Evolutionary conservation across 2,888 invertebrate species (phyloP), one percentile per base, ranked within the genome.

Genomic region (Eudasyphora cyanicolor): DNA sequence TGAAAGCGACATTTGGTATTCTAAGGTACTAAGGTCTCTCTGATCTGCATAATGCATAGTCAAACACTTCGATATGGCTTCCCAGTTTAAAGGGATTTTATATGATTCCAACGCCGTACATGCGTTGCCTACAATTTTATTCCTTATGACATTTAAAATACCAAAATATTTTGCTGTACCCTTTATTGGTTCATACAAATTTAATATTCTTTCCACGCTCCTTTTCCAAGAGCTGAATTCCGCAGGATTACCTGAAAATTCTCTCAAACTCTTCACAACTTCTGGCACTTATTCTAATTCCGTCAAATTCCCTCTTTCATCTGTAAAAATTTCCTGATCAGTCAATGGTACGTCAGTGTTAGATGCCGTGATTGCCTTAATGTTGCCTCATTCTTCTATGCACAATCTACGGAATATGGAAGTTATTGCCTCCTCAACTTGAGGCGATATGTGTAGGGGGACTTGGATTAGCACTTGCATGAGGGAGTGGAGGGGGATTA

Each of bases 1-100:
- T 27, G 1, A 57, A 32, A 7, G 27, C 27, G 73, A 57, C 73
- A 74, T 74, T 54, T 71, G 71, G 17, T 71, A 71, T 6, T 54
- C 54, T 3, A 74, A 12, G 12, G 60, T 74, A 27, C 54, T 54
- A 12, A 54, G 24, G 8, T 54, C 51, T 35, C 70, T 49, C 27
- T 71, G 49, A 32, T 71, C 51, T 0, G 54, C 71, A 71, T 71
- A 71, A 12, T 71, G 54, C 8, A 42, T 17, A 10, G 69, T 70
- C 17, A 70, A n/a, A 27, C 69, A 19, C 0, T 32, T 29, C 21
- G 71, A 54, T 10, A 54, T 54, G 0, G 60, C 2, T 29, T 75
- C 74, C 74, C 74, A 54, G 17, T 71, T 71, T 54, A 71, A 54
- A 29, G 54, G 51, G 21, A 54, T 35, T 1, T 71, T 54, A 10